These are phyloP conservation scores for Protonibea diacanthus DNA, from an alignment of 2,797 vertebrate genomes.

Conservation along the genomic window DNA sequence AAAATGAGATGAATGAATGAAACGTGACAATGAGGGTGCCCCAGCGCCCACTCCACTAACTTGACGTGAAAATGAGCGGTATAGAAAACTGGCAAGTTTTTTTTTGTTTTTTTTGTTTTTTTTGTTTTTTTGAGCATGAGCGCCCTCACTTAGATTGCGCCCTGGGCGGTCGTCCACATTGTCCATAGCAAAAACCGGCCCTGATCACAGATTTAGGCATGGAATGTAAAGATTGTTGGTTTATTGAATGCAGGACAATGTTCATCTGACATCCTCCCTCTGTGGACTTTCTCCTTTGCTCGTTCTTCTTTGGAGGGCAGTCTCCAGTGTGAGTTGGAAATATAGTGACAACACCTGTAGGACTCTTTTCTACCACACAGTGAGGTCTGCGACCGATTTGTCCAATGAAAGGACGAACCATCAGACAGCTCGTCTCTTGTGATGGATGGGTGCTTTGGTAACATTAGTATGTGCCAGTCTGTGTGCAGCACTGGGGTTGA, in stretches of 20 bases:
- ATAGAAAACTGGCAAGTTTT: too few species aligned
- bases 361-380: background rate
- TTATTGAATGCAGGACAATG: background rate
- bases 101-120: too few species aligned
- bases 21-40: too few species aligned
- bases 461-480: constrained; percentile 4
- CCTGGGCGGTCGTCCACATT: too few species aligned
- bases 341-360: background rate
- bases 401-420: background rate
- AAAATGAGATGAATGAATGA: too few species aligned
- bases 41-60: too few species aligned
- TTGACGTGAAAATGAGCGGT: too few species aligned
- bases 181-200: too few species aligned
- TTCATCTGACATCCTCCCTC: background rate
- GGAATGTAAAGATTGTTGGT: background rate
- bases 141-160: too few species aligned
- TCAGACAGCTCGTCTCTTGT: background rate
- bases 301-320: background rate
- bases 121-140: too few species aligned
- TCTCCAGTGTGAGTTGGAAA: background rate
- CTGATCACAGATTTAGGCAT: background rate
- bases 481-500: background rate
- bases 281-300: background rate
- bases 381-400: background rate
- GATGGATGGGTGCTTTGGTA: constrained; percentile 11